phyloP scores from a whole-genome alignment of 2,797 vertebrate genomes.

The Morus bassanus region DNA sequence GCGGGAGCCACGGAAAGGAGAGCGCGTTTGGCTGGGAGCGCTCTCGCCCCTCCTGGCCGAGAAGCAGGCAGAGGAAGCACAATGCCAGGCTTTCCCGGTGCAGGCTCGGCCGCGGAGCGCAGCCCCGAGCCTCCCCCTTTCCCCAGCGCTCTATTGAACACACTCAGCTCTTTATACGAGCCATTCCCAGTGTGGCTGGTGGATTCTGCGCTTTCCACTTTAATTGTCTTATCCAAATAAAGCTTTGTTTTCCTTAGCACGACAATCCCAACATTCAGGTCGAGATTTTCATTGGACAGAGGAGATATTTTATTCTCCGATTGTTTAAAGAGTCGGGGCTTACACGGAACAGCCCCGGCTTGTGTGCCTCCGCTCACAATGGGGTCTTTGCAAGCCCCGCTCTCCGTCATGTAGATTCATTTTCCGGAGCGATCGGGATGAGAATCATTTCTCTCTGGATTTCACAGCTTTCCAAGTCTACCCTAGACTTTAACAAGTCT shows the following conservation, averaged over 20 bases:
- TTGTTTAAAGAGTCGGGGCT: constrained; percentile 56
- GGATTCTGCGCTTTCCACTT: constrained; percentile 67
- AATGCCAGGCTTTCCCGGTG: neutral
- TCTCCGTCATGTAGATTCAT: neutral
- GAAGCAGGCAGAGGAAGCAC: neutral
- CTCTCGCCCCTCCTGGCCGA: neutral
- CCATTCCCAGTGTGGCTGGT: constrained; percentile 55
- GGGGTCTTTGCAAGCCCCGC: constrained; percentile 8
- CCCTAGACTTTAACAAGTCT: constrained; percentile 60
- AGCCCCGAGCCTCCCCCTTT: constrained; percentile 18
- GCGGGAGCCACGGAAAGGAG: neutral
- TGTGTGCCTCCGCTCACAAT: constrained; percentile 47
- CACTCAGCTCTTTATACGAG: constrained; percentile 49
- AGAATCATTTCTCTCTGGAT: constrained; percentile 4
- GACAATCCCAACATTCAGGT: constrained; percentile 67
- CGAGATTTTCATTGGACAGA: constrained; percentile 63
- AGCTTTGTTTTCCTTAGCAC: constrained; percentile 67
- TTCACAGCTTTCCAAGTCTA: constrained; percentile 51
- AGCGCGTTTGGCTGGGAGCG: neutral
- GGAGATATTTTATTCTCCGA: constrained; percentile 62
- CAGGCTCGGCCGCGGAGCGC: neutral
- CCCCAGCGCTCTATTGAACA: constrained; percentile 43
- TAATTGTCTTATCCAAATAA: constrained; percentile 72
- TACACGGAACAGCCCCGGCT: constrained; percentile 34
- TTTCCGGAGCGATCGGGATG: neutral